Conservation (phyloP, 2,113 vertebrate genomes). For the Clupea harengus region DNA sequence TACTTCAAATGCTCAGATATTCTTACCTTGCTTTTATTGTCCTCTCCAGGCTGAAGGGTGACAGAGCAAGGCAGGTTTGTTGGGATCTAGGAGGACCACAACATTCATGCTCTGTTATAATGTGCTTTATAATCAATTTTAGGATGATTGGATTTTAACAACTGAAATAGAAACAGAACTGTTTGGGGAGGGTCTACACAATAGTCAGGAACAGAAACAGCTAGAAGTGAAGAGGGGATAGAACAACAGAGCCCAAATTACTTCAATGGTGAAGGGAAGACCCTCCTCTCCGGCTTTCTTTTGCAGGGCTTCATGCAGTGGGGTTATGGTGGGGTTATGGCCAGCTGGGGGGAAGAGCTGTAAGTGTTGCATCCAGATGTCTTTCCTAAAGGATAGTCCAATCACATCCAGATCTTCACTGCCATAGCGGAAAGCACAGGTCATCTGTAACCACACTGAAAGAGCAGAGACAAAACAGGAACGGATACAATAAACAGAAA, state of each 20-base stretch:
- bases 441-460: constrained; percentile 80
- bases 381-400: constrained; percentile 84
- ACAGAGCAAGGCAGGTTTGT: constrained; percentile 85
- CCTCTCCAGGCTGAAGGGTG: constrained; percentile 80
- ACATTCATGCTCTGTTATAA: neutral
- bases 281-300: constrained; percentile 81
- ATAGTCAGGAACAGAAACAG: neutral
- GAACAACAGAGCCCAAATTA: constrained; percentile 44
- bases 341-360: constrained; percentile 74
- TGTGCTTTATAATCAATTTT: neutral
- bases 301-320: constrained; percentile 76
- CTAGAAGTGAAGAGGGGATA: neutral
- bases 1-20: neutral
- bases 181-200: neutral
- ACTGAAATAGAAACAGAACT: neutral
- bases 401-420: constrained; percentile 87
- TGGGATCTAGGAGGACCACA: constrained; percentile 69
- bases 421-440: constrained; percentile 86
- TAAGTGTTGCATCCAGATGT: constrained; percentile 76
- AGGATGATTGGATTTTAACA: neutral
- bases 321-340: constrained; percentile 60
- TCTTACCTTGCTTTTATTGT: constrained; percentile 80
- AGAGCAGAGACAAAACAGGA: neutral
- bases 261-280: constrained; percentile 81
- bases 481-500: neutral